phyloP scores from a whole-genome alignment of 2,888 invertebrate species.

The Drymonia ruficornis region DNA sequence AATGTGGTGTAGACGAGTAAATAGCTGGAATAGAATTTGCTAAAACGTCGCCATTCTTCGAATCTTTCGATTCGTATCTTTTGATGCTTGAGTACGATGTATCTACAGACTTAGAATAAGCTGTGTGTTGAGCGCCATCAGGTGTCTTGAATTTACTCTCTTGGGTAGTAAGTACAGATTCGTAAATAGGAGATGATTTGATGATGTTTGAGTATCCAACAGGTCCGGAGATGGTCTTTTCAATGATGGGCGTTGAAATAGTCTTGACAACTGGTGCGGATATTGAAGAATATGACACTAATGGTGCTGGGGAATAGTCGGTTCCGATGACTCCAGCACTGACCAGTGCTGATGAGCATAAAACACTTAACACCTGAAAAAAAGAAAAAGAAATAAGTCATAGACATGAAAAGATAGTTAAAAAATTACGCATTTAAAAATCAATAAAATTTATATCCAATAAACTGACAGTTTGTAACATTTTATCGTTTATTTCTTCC shows the following conservation, averaged over 20 bases:
- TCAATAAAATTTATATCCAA: too few relatives aligned
- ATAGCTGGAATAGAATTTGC: constrained; percentile 27
- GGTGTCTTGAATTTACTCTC: constrained; percentile 33
- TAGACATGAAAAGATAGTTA: too few relatives aligned
- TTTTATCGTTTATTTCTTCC: constrained; percentile 37
- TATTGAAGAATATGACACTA: constrained; percentile 41
- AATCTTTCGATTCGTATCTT: constrained; percentile 33
- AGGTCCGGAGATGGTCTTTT: constrained; percentile 17
- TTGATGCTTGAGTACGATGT: constrained; percentile 33
- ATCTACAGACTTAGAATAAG: constrained; percentile 34
- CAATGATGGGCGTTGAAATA: constrained; percentile 17
- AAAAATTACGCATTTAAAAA: too few relatives aligned
- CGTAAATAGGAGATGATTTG: constrained; percentile 38
- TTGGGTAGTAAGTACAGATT: constrained; percentile 36
- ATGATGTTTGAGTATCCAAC: constrained; percentile 22
- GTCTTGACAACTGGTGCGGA: constrained; percentile 24
- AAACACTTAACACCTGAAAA: constrained; percentile 48
- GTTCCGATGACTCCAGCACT: constrained; percentile 37
- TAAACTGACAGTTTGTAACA: constrained; percentile 48
- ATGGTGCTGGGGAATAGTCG: constrained; percentile 33
- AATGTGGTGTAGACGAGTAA: constrained; percentile 29
- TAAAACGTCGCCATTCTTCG: constrained; percentile 20
- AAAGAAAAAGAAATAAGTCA: too few relatives aligned
- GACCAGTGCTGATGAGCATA: constrained; percentile 40
- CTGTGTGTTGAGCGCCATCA: constrained; percentile 34